Conservation (phyloP, 2,888 invertebrate genomes). For the Acleris holmiana region DNA sequence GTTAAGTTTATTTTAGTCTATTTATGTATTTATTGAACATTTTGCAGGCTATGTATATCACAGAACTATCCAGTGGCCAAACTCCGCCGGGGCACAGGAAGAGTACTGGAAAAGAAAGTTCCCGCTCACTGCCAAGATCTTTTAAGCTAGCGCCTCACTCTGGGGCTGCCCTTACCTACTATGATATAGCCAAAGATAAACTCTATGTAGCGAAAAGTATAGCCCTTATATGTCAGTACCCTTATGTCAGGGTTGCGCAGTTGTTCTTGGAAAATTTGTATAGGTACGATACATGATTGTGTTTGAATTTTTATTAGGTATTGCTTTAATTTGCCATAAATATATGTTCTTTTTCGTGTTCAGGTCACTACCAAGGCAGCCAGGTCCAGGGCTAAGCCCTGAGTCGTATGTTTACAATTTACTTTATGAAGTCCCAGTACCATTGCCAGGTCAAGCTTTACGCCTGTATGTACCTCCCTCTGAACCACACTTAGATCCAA, state of each 20-base stretch:
- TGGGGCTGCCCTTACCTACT: constrained; percentile 92
- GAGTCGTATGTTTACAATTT: constrained; percentile 98
- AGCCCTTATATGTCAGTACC: constrained; percentile 95
- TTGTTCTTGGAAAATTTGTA: constrained; percentile 94
- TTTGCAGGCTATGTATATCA: constrained; percentile 93
- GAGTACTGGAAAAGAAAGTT: constrained; percentile 86
- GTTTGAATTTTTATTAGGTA: not conserved
- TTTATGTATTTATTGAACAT: constrained; percentile 15
- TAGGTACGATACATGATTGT: constrained; percentile 83
- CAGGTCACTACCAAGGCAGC: constrained; percentile 91
- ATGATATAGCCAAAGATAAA: constrained; percentile 96
- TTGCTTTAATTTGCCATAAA: not conserved
- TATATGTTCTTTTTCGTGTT: constrained; percentile 41
- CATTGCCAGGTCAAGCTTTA: constrained; percentile 94
- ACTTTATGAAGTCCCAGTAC: constrained; percentile 96
- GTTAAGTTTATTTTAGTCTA: too few relatives aligned
- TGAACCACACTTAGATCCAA: constrained; percentile 87
- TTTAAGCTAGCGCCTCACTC: constrained; percentile 93
- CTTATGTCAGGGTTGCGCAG: constrained; percentile 94
- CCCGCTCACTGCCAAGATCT: constrained; percentile 94
- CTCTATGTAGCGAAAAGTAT: constrained; percentile 98
- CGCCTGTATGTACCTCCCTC: constrained; percentile 89
- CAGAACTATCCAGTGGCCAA: constrained; percentile 93
- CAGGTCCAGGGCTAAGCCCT: constrained; percentile 90
- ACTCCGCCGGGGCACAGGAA: constrained; percentile 86